Evolutionary conservation across 2,888 invertebrate genomes (phyloP).

Genomic region (Dicycla oo): DNA sequence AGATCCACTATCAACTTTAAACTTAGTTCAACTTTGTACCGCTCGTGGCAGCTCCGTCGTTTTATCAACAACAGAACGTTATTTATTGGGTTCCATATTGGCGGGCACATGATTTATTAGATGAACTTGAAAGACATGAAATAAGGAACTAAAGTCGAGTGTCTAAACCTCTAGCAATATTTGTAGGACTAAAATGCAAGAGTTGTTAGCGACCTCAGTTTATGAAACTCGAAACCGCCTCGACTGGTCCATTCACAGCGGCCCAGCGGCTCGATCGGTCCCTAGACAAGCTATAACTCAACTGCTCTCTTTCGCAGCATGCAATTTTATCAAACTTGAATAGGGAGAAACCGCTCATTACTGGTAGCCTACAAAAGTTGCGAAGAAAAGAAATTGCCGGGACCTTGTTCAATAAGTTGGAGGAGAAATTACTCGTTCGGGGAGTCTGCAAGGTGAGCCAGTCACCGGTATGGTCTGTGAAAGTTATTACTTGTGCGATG

Average conservation of each 20-base stretch:
- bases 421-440: constrained; percentile 84
- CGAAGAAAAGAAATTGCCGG: constrained; percentile 87
- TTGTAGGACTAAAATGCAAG: constrained; percentile 70
- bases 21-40: constrained; percentile 86
- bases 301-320: constrained; percentile 74
- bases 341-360: constrained; percentile 84
- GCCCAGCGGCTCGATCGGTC: constrained; percentile 53
- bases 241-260: constrained; percentile 68
- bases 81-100: constrained; percentile 78
- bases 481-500: constrained; percentile 80
- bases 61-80: constrained; percentile 79
- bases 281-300: constrained; percentile 73
- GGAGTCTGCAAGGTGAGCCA: constrained; percentile 82
- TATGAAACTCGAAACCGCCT: constrained; percentile 71
- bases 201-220: constrained; percentile 67
- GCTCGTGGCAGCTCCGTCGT: constrained; percentile 76
- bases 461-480: constrained; percentile 82
- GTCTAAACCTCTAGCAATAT: constrained; percentile 45
- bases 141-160: constrained; percentile 58
- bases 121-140: constrained; percentile 65
- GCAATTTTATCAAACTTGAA: constrained; percentile 81
- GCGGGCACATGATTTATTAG: constrained; percentile 75
- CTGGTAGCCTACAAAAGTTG: constrained; percentile 83
- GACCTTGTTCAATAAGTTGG: constrained; percentile 77
- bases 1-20: constrained; percentile 87